These are phyloP conservation scores for Bombus sibiricus DNA, from an alignment of 1,140 invertebrate species.

Conservation along the genomic window DNA sequence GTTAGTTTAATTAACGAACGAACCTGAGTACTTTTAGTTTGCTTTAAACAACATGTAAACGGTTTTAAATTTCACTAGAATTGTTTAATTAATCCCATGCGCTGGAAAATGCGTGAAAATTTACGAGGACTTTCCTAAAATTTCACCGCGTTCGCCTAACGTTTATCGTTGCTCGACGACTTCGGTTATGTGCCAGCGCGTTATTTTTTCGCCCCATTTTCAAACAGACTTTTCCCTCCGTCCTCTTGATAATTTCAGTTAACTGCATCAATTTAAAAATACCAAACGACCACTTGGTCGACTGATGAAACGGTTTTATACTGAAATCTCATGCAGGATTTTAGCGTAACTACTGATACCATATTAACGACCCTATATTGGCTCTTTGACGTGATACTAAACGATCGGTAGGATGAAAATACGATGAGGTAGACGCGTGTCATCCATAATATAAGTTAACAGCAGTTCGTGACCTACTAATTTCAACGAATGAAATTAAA, in stretches of 20 bases:
- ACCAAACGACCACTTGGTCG: neutral
- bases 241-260: neutral
- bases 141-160: neutral
- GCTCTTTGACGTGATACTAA: neutral
- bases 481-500: conserved; percentile 6
- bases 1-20: conserved; percentile 30
- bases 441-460: conserved; percentile 5
- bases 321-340: neutral
- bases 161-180: neutral
- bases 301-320: neutral
- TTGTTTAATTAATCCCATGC: neutral
- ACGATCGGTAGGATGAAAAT: neutral
- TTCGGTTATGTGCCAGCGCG: too few species aligned
- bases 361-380: conserved; percentile 28
- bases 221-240: neutral
- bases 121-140: neutral
- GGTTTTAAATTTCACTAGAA: conserved; percentile 14
- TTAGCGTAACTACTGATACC: neutral
- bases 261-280: neutral
- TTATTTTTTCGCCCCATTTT: neutral
- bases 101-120: neutral
- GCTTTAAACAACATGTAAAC: conserved; percentile 13
- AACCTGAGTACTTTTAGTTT: conserved; percentile 1
- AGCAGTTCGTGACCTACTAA: neutral
- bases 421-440: neutral